These are phyloP conservation scores for Netelia fuscicornis DNA, from an alignment of 2,888 invertebrate genomes.

Conservation along the genomic window DNA sequence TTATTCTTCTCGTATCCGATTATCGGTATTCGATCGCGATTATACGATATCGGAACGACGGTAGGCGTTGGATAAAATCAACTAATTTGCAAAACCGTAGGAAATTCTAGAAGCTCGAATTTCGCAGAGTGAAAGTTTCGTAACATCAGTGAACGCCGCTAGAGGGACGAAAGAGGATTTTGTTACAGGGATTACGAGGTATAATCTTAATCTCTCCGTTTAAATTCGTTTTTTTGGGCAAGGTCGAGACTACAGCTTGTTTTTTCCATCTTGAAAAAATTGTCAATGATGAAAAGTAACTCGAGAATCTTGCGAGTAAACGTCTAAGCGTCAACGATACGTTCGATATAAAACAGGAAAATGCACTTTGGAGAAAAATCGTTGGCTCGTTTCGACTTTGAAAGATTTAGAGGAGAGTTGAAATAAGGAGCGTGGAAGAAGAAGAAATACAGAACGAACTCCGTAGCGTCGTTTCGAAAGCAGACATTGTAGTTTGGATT, in stretches of 20 bases:
- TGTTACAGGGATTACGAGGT: not conserved
- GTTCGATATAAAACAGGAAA: not conserved
- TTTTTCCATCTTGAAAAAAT: not conserved
- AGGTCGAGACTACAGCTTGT: no score
- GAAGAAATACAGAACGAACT: constrained; percentile 7
- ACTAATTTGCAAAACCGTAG: constrained; percentile 27
- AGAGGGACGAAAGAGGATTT: constrained; percentile 32
- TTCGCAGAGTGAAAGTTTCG: constrained; percentile 14
- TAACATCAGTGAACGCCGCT: not conserved
- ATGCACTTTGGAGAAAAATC: not conserved
- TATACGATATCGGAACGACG: not conserved
- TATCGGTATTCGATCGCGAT: constrained; percentile 54
- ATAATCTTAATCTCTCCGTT: not conserved
- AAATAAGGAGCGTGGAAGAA: constrained; percentile 30
- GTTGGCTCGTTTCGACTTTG: constrained; percentile 33
- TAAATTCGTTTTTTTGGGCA: not conserved
- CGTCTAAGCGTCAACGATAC: no score
- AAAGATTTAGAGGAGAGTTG: not conserved
- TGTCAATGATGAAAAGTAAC: not conserved
- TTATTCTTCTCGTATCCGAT: constrained; percentile 39
- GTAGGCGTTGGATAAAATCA: not conserved
- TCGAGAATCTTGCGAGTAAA: not conserved
- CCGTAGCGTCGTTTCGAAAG: constrained; percentile 17
- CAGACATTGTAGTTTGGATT: constrained; percentile 56
- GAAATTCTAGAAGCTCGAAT: constrained; percentile 36